Evolutionary conservation across 1,140 invertebrate genomes (phyloP).

Genomic region (Eufriesea mexicana): DNA sequence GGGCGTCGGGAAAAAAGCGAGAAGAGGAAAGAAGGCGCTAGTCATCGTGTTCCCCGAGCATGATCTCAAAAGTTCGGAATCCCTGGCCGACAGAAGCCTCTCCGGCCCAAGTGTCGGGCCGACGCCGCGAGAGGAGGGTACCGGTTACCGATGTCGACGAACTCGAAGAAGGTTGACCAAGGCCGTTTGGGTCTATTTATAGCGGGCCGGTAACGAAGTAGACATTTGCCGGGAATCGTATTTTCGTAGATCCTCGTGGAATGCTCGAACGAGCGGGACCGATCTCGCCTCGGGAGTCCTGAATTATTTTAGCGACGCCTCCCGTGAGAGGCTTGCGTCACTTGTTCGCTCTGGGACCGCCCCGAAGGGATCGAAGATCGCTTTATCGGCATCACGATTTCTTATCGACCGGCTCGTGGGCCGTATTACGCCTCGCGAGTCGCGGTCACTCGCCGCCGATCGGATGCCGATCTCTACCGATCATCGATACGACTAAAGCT

Average conservation of each 20-base stretch:
- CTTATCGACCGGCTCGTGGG: background rate
- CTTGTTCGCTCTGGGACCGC: background rate
- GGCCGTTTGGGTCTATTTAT: constrained; percentile 66
- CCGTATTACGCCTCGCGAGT: background rate
- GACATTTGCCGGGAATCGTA: constrained; percentile 61
- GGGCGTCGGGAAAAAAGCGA: too few species aligned
- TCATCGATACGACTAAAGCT: background rate
- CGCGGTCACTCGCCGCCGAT: too few species aligned
- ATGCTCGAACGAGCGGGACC: constrained; percentile 7
- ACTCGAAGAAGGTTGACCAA: constrained; percentile 68
- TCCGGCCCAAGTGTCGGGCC: constrained; percentile 1
- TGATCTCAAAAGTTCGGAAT: constrained; percentile 34
- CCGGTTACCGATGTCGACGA: constrained; percentile 59
- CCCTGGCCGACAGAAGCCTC: background rate
- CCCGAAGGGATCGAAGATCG: background rate
- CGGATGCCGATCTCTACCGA: background rate
- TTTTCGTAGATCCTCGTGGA: constrained; percentile 55
- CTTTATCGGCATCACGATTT: background rate
- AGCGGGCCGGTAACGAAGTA: constrained; percentile 58
- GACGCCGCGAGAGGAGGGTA: constrained; percentile 22
- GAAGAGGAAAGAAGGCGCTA: background rate
- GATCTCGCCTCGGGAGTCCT: constrained; percentile 23
- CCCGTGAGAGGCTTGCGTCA: background rate
- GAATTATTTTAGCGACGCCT: constrained; percentile 31
- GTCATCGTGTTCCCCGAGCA: too few species aligned